A percentile compares a stretch with the other conserved stretches of the same genome.
Conservation (phyloP, 2,797 vertebrate species). For the Cirrhinus molitorella region DNA sequence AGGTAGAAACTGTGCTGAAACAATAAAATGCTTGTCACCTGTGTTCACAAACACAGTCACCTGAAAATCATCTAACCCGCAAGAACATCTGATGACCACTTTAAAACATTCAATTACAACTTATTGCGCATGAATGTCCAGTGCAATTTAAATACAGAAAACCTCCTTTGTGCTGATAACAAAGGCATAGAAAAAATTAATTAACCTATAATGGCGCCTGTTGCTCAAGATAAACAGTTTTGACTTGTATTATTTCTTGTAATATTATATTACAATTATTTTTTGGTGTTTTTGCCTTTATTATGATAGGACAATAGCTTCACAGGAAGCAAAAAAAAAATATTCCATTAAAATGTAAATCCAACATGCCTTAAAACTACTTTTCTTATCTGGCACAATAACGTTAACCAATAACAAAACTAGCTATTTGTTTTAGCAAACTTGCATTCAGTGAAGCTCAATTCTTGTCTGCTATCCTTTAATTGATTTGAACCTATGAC, state of each 20-base stretch:
- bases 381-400: background rate
- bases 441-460: background rate
- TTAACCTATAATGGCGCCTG: background rate
- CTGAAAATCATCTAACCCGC: background rate
- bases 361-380: background rate
- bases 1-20: slow-evolving; percentile 45
- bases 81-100: background rate
- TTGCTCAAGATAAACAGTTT: background rate
- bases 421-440: background rate
- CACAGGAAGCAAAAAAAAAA: too few species aligned
- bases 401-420: background rate
- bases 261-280: background rate
- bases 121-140: background rate
- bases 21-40: slow-evolving; percentile 12
- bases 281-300: too few species aligned
- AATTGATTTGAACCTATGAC: background rate
- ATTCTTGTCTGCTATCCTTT: background rate
- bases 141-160: background rate
- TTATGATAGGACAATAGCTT: too few species aligned
- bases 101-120: background rate
- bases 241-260: background rate
- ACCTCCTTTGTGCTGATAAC: background rate
- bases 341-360: background rate
- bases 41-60: background rate
- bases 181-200: background rate